Conservation (phyloP, 2,113 vertebrate genomes). For the Progne subis region DNA sequence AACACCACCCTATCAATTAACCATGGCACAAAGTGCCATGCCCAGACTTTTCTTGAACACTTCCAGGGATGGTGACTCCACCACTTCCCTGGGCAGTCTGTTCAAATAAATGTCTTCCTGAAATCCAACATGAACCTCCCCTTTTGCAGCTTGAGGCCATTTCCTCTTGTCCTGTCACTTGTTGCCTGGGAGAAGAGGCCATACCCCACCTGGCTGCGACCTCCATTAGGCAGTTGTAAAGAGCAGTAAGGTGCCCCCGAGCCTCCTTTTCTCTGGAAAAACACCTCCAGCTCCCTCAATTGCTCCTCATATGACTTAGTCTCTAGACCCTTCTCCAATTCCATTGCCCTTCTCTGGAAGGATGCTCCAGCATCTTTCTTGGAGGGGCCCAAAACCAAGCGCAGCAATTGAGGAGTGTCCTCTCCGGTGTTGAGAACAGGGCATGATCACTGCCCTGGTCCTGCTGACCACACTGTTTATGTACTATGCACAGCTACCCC, state of each 20-base stretch:
- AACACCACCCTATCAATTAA: background rate
- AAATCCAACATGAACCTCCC: background rate
- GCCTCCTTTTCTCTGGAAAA: background rate
- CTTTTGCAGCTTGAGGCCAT: background rate
- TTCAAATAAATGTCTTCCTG: background rate
- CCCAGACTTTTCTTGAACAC: background rate
- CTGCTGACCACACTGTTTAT: background rate
- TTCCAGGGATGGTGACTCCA: background rate
- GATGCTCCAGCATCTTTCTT: background rate
- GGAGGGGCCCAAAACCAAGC: background rate
- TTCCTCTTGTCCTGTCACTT: background rate
- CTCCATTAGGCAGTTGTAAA: background rate
- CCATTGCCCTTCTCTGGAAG: fast-evolving
- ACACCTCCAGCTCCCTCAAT: background rate
- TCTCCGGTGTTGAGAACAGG: background rate
- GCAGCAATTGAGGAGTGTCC: fast-evolving
- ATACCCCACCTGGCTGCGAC: fast-evolving
- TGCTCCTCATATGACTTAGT: background rate
- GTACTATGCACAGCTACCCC: background rate
- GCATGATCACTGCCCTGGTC: background rate
- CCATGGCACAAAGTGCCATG: background rate
- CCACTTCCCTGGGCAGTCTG: fast-evolving
- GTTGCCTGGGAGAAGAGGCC: background rate
- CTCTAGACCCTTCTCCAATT: background rate
- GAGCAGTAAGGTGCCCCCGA: background rate